Conservation (phyloP, 2,113 vertebrate genomes). For the Alouatta palliata region DNA sequence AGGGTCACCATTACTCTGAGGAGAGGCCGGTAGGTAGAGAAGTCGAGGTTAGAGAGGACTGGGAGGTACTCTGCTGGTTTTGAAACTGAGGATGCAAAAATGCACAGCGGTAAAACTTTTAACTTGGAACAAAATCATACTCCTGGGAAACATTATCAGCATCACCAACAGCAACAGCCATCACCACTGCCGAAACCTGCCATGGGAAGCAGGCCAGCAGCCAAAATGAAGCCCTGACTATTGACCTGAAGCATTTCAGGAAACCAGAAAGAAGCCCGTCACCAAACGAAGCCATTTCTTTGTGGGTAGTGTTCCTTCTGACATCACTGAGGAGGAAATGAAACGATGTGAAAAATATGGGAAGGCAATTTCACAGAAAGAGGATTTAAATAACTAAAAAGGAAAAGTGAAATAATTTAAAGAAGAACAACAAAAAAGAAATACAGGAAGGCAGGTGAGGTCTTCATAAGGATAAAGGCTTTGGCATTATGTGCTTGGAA, state of each 20-base stretch:
- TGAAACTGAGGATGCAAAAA: constrained; percentile 19
- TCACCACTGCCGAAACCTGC: not conserved
- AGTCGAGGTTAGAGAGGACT: constrained; percentile 49
- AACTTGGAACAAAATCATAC: not conserved
- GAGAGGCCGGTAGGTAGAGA: not conserved
- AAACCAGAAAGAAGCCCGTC: not conserved
- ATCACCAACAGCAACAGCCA: not conserved
- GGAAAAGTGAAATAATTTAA: no score
- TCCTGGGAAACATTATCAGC: not conserved
- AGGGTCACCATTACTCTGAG: not conserved
- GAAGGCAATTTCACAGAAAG: not conserved
- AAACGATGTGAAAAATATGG: not conserved
- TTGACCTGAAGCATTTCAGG: not conserved
- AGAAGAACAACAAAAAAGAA: not conserved
- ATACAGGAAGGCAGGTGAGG: not conserved
- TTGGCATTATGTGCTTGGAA: not conserved
- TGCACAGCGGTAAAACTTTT: not conserved
- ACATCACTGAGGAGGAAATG: not conserved
- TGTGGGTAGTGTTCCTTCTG: not conserved
- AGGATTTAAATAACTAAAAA: no score
- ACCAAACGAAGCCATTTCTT: not conserved
- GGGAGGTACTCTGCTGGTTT: constrained; percentile 40
- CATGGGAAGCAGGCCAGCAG: not conserved
- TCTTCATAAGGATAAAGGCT: not conserved
- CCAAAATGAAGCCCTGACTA: not conserved